A percentile compares a stretch with the other conserved stretches of the same genome.
Conservation (phyloP, 1,140 invertebrate species). For the Calosoma granatense region DNA sequence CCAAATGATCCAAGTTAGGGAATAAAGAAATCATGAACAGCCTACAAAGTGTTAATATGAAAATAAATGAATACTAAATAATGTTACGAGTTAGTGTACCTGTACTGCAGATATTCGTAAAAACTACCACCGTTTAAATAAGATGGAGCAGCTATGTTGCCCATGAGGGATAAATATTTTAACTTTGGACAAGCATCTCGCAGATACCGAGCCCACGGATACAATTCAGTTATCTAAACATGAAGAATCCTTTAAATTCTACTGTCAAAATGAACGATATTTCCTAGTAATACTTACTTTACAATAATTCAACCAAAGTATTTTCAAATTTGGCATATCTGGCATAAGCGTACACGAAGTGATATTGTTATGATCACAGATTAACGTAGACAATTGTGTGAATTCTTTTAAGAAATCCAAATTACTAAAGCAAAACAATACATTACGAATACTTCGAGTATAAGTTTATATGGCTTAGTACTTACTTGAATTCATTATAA, state of each 20-base stretch:
- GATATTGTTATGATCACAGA: slow-evolving; percentile 64
- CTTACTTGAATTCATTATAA: slow-evolving; percentile 60
- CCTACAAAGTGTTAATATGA: slow-evolving; percentile 31
- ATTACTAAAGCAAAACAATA: slow-evolving; percentile 43
- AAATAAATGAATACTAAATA: slow-evolving; percentile 5
- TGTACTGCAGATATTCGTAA: slow-evolving; percentile 67
- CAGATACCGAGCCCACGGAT: slow-evolving; percentile 58
- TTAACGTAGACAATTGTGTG: slow-evolving; percentile 55
- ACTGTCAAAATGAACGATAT: not conserved
- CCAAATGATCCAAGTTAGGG: slow-evolving; percentile 49
- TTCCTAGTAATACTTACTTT: slow-evolving; percentile 26
- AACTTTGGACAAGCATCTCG: slow-evolving; percentile 53
- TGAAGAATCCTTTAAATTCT: not conserved
- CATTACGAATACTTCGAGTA: slow-evolving; percentile 15
- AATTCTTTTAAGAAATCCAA: slow-evolving; percentile 57
- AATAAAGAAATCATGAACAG: slow-evolving; percentile 62
- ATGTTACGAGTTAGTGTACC: slow-evolving; percentile 40
- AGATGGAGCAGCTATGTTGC: slow-evolving; percentile 63
- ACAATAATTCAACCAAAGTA: slow-evolving; percentile 72
- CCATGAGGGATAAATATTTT: slow-evolving; percentile 63
- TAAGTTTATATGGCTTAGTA: slow-evolving; percentile 12
- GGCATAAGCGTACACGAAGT: slow-evolving; percentile 54
- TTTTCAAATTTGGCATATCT: slow-evolving; percentile 51
- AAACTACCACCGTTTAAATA: slow-evolving; percentile 63
- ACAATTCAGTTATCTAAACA: slow-evolving; percentile 46